Evolutionary conservation across 2,797 vertebrate genomes (phyloP), one percentile per base, ranked within the genome.

Genomic region (Coregonus sp.): DNA sequence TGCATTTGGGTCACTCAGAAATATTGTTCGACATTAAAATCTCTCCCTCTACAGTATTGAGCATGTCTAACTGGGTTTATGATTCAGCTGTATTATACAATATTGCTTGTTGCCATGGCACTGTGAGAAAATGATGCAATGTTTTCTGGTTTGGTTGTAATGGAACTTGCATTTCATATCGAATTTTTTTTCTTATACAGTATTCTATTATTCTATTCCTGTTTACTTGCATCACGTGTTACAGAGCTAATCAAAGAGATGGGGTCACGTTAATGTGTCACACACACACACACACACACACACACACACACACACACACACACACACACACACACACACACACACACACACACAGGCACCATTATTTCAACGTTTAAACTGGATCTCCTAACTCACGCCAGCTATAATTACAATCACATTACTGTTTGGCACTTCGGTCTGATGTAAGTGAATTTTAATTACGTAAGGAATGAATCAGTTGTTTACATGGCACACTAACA

Each of bases 371-470:
- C 29, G 54, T 15, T 73, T 73, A 29, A 67, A 54, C 25, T 31
- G n/a, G n/a, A 14, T 81, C 51, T 69, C 20, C 16, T 29, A 72
- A 70, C 63, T 12, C 61, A 79, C 40, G 31, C 6, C 80, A 73
- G 77, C 70, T 78, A 67, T 84, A 74, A 80, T 50, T 73, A 50
- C 67, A 79, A 78, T 84, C 33, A 40, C 61, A 37, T n/a, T 65
- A 31, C 31, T 69, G 77, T 50, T 73, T 80, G 70, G 63, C 52
- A 63, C 47, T 20, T 56, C 70, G 50, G 37, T 31, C 51, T 51
- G 33, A 61, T 69, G 31, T 59, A 47, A 47, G 40, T 47, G 40
- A 11, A 47, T 47, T 47, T 47, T 12, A 47, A 35, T 31, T 29
- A n/a, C 35, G 40, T 29, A n/a, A 7, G 63, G 40, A 47, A 47